phyloP scores from a whole-genome alignment of 37 sponge, comb jelly and placozoan genomes.

The Corticium candelabrum region DNA sequence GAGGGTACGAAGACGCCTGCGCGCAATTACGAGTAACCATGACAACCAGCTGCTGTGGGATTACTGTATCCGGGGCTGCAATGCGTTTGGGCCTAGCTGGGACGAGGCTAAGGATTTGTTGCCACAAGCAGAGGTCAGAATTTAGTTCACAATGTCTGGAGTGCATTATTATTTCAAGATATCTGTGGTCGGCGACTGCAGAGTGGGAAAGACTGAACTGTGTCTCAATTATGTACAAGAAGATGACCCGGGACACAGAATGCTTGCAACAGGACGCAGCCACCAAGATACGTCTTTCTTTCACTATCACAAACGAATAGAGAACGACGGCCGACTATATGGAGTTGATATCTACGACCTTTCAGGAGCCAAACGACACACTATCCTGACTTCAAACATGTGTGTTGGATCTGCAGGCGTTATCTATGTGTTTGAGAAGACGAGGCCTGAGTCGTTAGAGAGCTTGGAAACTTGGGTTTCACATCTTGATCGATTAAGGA shows the following conservation, averaged over 20 bases:
- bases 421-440: background rate
- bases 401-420: background rate
- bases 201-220: background rate
- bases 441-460: background rate
- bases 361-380: background rate
- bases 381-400: background rate
- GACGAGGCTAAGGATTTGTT: too few species aligned
- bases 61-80: too few species aligned
- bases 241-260: too few species aligned
- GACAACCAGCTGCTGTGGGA: too few species aligned
- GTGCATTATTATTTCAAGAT: background rate
- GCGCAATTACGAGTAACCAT: too few species aligned
- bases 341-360: background rate
- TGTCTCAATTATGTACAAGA: background rate
- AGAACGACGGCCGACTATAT: background rate
- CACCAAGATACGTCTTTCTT: background rate
- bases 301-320: background rate
- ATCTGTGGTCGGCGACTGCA: background rate
- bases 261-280: too few species aligned
- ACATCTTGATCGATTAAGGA: background rate
- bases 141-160: background rate
- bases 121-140: too few species aligned
- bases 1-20: too few species aligned
- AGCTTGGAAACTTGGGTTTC: background rate
- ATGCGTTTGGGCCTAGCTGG: too few species aligned